Percentiles rank a stretch among this genome's conserved stretches.
phyloP scores from a whole-genome alignment of 2,113 vertebrate species.

The Crocuta crocuta region DNA sequence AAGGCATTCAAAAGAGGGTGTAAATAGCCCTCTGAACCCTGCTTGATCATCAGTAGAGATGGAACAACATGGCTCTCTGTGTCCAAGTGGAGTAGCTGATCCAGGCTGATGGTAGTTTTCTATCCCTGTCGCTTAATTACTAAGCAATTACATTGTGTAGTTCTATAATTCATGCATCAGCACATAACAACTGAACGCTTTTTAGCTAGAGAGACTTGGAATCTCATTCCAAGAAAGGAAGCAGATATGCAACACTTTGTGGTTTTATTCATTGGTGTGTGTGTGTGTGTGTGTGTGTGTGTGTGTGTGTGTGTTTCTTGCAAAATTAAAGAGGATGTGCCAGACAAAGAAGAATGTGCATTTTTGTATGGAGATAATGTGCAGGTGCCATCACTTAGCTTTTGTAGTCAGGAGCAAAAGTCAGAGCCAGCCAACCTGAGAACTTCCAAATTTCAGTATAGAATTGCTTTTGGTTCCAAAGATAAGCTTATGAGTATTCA shows the following conservation, averaged over 20 bases:
- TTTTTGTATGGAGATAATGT: constrained; percentile 52
- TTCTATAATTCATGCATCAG: constrained; percentile 66
- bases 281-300: not conserved
- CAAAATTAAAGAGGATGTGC: constrained; percentile 66
- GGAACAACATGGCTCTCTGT: not conserved
- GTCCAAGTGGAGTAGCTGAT: not conserved
- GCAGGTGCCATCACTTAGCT: not conserved
- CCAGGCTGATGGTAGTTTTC: constrained; percentile 51
- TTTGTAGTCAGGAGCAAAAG: not conserved
- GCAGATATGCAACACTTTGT: constrained; percentile 1
- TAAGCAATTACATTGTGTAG: constrained; percentile 11
- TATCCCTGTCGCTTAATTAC: constrained; percentile 62
- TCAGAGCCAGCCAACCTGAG: not conserved
- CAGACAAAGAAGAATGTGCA: constrained; percentile 67
- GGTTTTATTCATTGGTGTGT: constrained; percentile 40
- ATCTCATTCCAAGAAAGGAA: constrained; percentile 68
- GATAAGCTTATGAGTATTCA: not conserved
- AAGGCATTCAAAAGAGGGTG: constrained; percentile 1
- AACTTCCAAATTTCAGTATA: not conserved
- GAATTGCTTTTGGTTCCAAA: not conserved
- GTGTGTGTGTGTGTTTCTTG: not conserved
- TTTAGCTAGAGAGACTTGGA: constrained; percentile 60
- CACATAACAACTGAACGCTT: constrained; percentile 56
- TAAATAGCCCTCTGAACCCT: not conserved
- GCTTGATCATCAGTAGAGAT: not conserved